Evolutionary conservation across 2,113 vertebrate genomes (phyloP).

Genomic region (Melanerpes aurifrons): DNA sequence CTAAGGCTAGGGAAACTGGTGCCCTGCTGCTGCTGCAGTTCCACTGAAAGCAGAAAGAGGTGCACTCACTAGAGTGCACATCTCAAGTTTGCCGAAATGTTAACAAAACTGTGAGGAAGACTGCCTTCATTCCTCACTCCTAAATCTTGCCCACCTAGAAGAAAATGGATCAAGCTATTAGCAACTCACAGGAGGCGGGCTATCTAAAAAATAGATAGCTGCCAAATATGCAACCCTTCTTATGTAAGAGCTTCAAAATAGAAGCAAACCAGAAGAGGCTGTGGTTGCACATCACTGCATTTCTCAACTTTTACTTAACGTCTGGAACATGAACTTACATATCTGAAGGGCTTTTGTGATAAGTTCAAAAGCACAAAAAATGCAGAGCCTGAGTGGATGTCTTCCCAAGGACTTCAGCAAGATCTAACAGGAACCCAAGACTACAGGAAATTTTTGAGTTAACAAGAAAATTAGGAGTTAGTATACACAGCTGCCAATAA

Average conservation of each 20-base stretch:
- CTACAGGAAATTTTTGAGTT: conserved; percentile 46
- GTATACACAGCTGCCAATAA: neutral
- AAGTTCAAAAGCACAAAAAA: neutral
- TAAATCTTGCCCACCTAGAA: neutral
- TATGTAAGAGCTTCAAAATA: neutral
- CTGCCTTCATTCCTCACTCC: neutral
- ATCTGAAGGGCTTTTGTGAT: neutral
- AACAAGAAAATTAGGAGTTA: conserved; percentile 48
- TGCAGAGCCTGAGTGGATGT: neutral
- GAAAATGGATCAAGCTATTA: neutral
- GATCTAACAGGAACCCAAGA: neutral
- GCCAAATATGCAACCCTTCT: neutral
- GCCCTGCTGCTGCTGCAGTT: neutral
- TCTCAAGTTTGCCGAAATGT: neutral
- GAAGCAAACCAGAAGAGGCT: neutral
- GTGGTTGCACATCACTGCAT: neutral
- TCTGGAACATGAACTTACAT: neutral
- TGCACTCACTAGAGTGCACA: accelerated
- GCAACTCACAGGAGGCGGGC: neutral
- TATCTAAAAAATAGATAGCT: neutral
- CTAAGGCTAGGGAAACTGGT: neutral
- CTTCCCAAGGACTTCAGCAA: neutral
- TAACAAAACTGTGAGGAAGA: neutral
- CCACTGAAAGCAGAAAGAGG: neutral
- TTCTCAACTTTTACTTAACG: neutral